A percentile compares a stretch with the other conserved stretches of the same genome.
phyloP scores from a whole-genome alignment of 2,113 vertebrate genomes.

The Dromiciops gliroides region DNA sequence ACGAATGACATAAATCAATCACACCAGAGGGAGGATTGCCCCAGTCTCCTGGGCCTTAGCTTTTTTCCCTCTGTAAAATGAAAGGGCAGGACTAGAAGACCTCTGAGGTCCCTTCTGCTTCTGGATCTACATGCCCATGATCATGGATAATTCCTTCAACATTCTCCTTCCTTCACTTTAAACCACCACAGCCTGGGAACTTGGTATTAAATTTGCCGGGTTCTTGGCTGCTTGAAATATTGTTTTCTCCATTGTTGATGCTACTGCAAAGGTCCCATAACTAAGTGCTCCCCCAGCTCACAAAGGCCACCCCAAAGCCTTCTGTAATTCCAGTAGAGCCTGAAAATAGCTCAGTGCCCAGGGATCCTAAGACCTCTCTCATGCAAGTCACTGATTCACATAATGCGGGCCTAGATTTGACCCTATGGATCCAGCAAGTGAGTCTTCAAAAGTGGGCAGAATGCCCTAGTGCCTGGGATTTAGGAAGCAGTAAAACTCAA shows the following conservation, averaged over 20 bases:
- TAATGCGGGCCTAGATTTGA: background rate
- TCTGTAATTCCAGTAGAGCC: background rate
- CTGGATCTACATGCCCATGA: background rate
- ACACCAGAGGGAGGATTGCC: background rate
- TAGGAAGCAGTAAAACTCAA: background rate
- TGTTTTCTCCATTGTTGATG: background rate
- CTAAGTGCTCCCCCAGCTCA: background rate
- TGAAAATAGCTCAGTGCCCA: background rate
- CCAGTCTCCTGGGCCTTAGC: background rate
- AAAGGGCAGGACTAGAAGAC: background rate
- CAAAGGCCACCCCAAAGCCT: background rate
- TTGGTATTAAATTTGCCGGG: background rate
- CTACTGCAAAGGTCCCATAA: background rate
- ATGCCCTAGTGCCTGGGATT: background rate
- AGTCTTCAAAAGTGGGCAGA: background rate
- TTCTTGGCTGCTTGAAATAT: background rate
- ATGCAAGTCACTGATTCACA: background rate
- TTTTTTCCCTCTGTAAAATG: background rate
- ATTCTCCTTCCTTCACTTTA: background rate
- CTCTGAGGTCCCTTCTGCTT: background rate
- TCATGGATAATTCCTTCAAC: background rate
- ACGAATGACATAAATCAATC: background rate
- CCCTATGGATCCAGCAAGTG: background rate
- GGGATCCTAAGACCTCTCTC: background rate
- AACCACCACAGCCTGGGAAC: background rate